These are phyloP conservation scores for Drosophila dives DNA, from an alignment of 2,888 invertebrate species.

Conservation along the genomic window DNA sequence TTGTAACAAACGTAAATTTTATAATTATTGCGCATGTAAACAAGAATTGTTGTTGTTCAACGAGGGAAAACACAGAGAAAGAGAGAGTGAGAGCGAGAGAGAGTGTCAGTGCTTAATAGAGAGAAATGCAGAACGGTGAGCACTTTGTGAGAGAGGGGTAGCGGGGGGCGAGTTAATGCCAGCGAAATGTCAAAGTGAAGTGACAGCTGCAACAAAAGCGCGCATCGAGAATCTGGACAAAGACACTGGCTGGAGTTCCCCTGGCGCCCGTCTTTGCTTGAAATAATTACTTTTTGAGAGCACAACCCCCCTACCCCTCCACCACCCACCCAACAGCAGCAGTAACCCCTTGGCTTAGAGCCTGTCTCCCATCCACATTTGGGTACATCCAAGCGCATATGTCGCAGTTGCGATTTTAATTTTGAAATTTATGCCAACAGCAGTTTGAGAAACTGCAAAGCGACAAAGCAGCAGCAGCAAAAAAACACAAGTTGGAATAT, in stretches of 20 bases:
- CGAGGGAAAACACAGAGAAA: not conserved
- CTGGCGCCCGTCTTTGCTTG: constrained; percentile 74
- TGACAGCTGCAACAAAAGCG: constrained; percentile 73
- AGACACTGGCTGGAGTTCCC: constrained; percentile 47
- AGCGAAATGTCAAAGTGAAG: constrained; percentile 71
- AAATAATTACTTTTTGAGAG: constrained; percentile 80
- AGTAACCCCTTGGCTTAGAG: constrained; percentile 36
- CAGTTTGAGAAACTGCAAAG: constrained; percentile 79
- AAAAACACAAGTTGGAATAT: constrained; percentile 28
- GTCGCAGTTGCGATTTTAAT: constrained; percentile 81
- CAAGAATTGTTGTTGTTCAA: constrained; percentile 49
- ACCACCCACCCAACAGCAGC: not conserved
- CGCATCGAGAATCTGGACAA: constrained; percentile 30
- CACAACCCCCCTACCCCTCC: constrained; percentile 17
- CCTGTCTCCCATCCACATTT: constrained; percentile 17
- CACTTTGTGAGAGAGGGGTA: not conserved
- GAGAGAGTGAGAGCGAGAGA: constrained; percentile 6
- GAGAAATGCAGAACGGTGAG: not conserved
- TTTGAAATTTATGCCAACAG: constrained; percentile 82
- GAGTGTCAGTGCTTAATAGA: not conserved
- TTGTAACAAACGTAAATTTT: constrained; percentile 78
- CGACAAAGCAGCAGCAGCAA: constrained; percentile 20
- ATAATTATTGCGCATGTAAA: constrained; percentile 81
- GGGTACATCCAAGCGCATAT: constrained; percentile 73
- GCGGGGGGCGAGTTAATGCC: constrained; percentile 46